Percentiles rank a stretch among this genome's conserved stretches.
These are phyloP conservation scores for Puffinus mauretanicus DNA, from an alignment of 2,113 vertebrate species.

Conservation along the genomic window DNA sequence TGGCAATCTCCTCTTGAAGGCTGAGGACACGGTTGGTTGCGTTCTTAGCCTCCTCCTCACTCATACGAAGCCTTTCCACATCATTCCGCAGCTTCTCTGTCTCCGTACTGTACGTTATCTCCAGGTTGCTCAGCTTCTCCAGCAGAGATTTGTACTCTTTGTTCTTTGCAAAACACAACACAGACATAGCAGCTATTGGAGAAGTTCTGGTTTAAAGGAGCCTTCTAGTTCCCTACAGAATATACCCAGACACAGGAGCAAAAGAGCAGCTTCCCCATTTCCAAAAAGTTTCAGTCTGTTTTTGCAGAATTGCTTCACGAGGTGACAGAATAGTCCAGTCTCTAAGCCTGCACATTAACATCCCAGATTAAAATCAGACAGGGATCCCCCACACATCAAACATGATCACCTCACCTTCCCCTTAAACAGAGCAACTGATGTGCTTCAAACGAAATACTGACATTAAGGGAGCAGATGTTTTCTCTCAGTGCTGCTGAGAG, in stretches of 20 bases:
- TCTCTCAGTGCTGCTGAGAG: neutral
- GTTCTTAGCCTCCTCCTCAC: slow-evolving; percentile 87
- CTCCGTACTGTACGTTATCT: slow-evolving; percentile 79
- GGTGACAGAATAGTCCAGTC: neutral
- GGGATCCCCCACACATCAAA: neutral
- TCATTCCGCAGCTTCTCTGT: slow-evolving; percentile 86
- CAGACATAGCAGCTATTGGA: neutral
- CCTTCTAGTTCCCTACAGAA: neutral
- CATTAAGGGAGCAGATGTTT: neutral
- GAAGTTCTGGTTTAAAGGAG: neutral
- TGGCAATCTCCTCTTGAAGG: slow-evolving; percentile 90
- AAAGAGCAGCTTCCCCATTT: neutral
- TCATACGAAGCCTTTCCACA: slow-evolving; percentile 82
- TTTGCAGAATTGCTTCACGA: neutral
- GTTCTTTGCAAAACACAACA: slow-evolving; percentile 72
- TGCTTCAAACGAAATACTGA: neutral
- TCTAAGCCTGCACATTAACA: neutral
- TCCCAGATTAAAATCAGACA: neutral
- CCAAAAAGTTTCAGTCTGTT: neutral
- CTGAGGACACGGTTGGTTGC: slow-evolving; percentile 81
- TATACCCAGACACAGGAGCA: neutral
- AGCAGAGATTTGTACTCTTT: slow-evolving; percentile 85
- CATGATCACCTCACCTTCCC: neutral
- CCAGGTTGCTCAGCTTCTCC: slow-evolving; percentile 83
- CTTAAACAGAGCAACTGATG: neutral